phyloP scores from a whole-genome alignment of 2,113 vertebrate species.

The Cyanoliseus patagonus region DNA sequence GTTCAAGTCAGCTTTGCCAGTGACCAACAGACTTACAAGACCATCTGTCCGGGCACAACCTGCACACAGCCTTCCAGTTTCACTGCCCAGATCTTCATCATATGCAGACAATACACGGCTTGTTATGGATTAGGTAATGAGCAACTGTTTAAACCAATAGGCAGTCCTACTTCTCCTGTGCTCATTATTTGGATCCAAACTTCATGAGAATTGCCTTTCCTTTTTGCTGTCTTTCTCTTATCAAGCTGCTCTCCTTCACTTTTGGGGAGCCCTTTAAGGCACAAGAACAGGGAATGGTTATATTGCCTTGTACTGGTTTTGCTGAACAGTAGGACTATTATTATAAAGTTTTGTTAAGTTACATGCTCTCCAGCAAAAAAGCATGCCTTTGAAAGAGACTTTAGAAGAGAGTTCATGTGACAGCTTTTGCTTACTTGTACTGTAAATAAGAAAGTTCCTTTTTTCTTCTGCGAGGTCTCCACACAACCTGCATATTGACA shows the following conservation, averaged over 20 bases:
- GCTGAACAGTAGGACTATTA: neutral
- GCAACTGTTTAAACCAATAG: conserved; percentile 36
- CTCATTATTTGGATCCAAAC: neutral
- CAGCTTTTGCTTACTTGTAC: neutral
- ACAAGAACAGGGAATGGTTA: neutral
- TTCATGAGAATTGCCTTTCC: neutral
- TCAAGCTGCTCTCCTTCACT: neutral
- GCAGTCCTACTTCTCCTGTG: neutral
- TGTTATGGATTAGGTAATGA: conserved; percentile 47
- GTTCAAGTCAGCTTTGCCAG: conserved; percentile 36
- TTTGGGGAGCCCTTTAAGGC: neutral
- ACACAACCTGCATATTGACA: neutral
- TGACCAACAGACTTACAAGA: conserved; percentile 15
- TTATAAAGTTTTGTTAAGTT: neutral
- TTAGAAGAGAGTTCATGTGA: neutral
- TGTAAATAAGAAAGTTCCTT: neutral
- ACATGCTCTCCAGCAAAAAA: neutral
- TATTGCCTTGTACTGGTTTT: neutral
- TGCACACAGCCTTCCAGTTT: conserved; percentile 6
- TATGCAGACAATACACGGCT: conserved; percentile 28
- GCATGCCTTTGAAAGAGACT: neutral
- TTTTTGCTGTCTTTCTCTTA: neutral
- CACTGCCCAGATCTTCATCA: conserved; percentile 11
- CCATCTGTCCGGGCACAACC: conserved; percentile 43
- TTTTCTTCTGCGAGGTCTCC: neutral